A percentile compares a stretch with the other conserved stretches of the same genome.
Conservation (phyloP, 2,797 vertebrate species). For the Sarcoramphus papa region DNA sequence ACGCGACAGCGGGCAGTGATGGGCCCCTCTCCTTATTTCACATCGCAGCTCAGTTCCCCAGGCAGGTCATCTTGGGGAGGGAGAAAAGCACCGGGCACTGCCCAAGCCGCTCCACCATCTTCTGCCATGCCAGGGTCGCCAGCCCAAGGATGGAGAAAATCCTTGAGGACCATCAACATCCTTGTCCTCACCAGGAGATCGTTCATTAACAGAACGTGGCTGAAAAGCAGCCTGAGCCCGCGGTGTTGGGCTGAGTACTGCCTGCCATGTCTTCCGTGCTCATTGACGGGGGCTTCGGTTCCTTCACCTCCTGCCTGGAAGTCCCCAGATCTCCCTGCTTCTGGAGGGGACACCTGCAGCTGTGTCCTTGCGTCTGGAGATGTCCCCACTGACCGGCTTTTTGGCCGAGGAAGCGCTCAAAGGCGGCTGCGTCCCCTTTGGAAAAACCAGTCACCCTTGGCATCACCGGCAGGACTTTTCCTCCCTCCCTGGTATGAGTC, state of each 20-base stretch:
- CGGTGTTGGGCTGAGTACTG: fast-evolving
- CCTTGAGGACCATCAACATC: fast-evolving
- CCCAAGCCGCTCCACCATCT: neutral
- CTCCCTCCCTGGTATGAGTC: neutral
- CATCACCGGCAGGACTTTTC: neutral
- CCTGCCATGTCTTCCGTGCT: neutral
- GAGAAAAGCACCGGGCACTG: fast-evolving
- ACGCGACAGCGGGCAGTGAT: fast-evolving
- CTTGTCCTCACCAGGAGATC: neutral
- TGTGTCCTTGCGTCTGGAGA: neutral
- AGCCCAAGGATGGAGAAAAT: neutral
- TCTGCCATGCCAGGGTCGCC: neutral
- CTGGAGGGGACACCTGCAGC: neutral
- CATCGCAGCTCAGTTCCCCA: fast-evolving
- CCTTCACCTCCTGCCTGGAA: neutral
- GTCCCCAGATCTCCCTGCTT: neutral
- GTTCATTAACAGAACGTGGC: fast-evolving
- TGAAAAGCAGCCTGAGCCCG: neutral
- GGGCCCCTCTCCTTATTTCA: neutral
- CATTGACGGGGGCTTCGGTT: fast-evolving
- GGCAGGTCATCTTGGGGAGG: neutral
- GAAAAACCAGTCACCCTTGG: fast-evolving
- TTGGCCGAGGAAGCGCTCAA: neutral
- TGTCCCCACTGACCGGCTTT: fast-evolving
- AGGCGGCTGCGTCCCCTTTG: neutral